Evolutionary conservation across 2,113 vertebrate species (phyloP), one percentile per base, ranked within the genome.

Genomic region (Drymodes brunneopygia): DNA sequence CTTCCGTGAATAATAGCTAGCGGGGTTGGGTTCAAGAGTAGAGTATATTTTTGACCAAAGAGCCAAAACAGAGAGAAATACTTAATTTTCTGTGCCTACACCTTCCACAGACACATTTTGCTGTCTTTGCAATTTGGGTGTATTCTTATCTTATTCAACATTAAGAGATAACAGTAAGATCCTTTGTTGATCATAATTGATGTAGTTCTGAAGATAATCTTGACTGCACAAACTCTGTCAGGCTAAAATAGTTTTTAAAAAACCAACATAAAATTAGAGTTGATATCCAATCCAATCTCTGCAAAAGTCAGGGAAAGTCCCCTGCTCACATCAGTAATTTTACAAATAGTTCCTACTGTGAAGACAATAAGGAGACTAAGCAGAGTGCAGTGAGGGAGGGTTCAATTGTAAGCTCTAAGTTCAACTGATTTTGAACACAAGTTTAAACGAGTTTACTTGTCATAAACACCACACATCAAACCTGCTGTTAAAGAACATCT

Each of bases 401-500:
- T 42, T 91, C 71, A 47, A 4, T 7, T 62, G 12, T 14, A 64
- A 45, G n/a, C 79, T 69, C 36, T 19, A 90, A 92, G 62, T 47
- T 61, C 69, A 88, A 36, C 53, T 44, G 56, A 61, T 86, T 87
- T 81, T 80, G 38, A 92, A 70, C 33, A 40, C 54, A 50, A 56
- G 15, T 65, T 78, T 78, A 82, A 88, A 88, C 1, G 2, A 61
- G 44, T 73, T 78, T 72, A 50, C 48, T 56, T 83, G 11, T 53
- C 74, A 74, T 13, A 81, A 92, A 50, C 28, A 47, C 50, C 89
- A 83, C 53, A 48, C 58, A 79, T 58, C 48, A 96, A 92, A 83
- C 35, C n/a, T 28, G 7, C 33, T 94, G 77, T 36, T 93, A 92
- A 83, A 86, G 75, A 96, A 90, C 27, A 54, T 66, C 80, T 95